Conservation (phyloP, 2,113 vertebrate genomes). For the Colossoma macropomum region DNA sequence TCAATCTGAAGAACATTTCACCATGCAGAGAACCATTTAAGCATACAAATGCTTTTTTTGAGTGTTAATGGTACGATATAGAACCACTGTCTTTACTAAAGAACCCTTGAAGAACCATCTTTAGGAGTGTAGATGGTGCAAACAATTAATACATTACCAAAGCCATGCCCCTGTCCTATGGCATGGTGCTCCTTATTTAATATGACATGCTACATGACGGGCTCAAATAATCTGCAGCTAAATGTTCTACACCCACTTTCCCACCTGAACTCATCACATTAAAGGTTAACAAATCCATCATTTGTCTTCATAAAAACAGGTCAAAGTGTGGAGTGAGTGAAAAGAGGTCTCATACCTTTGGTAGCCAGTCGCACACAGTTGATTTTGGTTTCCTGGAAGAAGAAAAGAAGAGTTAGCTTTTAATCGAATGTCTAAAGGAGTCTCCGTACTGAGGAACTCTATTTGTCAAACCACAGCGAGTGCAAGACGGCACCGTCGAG, state of each 20-base stretch:
- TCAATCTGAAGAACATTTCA: too few species aligned
- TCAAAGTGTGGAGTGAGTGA: constrained; percentile 9
- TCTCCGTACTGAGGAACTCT: constrained; percentile 23
- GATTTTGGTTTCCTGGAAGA: constrained; percentile 94
- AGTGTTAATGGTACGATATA: too few species aligned
- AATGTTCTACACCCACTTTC: background rate
- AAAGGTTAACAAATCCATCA: background rate
- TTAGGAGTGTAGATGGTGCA: too few species aligned
- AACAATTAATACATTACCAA: too few species aligned
- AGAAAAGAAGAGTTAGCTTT: constrained; percentile 45
- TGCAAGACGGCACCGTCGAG: background rate
- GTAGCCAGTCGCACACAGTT: constrained; percentile 95
- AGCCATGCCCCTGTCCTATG: background rate
- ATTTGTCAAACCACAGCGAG: background rate
- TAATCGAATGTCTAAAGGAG: constrained; percentile 12
- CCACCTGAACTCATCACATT: background rate
- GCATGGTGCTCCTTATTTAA: background rate
- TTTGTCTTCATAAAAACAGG: constrained; percentile 3
- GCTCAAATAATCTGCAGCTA: background rate
- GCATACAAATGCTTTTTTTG: too few species aligned
- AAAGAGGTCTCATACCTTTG: constrained; percentile 88
- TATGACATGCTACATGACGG: background rate
- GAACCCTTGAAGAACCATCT: too few species aligned
- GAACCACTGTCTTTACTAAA: too few species aligned
- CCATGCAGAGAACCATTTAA: too few species aligned